Base-by-base conservation (phyloP, 2,888 invertebrate species). In the Agrilus biguttatus region DNA sequence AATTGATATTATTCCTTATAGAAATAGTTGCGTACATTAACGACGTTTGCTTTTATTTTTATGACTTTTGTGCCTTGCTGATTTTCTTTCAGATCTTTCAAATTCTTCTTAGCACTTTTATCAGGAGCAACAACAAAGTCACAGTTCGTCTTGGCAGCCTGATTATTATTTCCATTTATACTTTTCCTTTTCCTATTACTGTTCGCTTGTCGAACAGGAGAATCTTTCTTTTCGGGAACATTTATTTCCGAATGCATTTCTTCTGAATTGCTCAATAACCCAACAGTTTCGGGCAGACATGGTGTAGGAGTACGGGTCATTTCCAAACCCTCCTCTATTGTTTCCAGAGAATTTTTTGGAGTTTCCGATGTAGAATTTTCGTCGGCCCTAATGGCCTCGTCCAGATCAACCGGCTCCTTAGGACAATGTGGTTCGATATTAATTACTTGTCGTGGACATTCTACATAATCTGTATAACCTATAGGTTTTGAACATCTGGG, bases 1-100 rank as follows among this genome's bases (percentile, higher is more conserved):
- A n/a, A 23, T 34, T 8, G 10, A 7, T 10, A 28, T 33, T 40
- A 43, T 10, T 28, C 32, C n/a, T 46, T 48, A 33, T 48, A 48
- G 39, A 49, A 49, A 43, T 48, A 47, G 39, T 49, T 50, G 32
- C 48, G 49, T 39, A 50, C 48, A 41, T 50, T 43, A 14, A 50
- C 49, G 2, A 42, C 47, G 33, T 44, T 44, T 7, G 49, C 45
- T 33, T 37, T 39, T 19, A 50, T 48, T 35, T 40, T 42, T 10
- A 50, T 48, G 33, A 44, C 44, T 13, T 47, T 50, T 3, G 40
- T 33, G 7, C 42, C 33, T 10, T 37, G 41, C 34, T 14, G 21
- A 13, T 8, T n/a, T n/a, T 37, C 36, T 5, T 21, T 17, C 13
- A 33, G 6, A 8, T 13, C 19, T 5, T 14, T 14, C 13, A n/a